Evolutionary conservation across 2,113 vertebrate genomes (phyloP).

Genomic region (Tetraodon nigroviridis): DNA sequence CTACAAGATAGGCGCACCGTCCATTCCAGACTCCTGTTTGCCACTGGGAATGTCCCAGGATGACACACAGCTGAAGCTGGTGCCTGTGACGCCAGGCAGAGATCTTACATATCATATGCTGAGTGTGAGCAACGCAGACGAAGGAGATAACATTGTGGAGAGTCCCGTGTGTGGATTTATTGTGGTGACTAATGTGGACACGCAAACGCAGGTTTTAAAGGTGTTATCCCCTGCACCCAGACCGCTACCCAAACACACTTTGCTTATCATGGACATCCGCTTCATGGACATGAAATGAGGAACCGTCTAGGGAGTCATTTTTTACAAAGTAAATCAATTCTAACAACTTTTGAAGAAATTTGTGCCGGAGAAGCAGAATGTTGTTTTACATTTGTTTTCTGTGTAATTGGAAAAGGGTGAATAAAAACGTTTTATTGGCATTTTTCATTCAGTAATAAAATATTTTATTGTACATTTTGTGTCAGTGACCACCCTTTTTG

Average conservation of each 20-base stretch:
- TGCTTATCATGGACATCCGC: conserved; percentile 98
- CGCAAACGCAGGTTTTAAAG: conserved; percentile 89
- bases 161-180: conserved; percentile 94
- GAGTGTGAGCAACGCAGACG: conserved; percentile 88
- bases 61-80: conserved; percentile 95
- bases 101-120: conserved; percentile 96
- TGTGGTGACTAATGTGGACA: conserved; percentile 91
- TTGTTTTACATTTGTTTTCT: background rate
- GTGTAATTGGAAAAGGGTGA: too few relatives aligned
- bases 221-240: conserved; percentile 90
- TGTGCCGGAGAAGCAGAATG: background rate
- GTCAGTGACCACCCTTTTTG: too few relatives aligned
- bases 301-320: background rate
- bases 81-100: conserved; percentile 90
- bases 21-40: conserved; percentile 95
- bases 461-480: conserved; percentile 16
- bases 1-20: conserved; percentile 95
- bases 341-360: background rate
- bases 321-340: background rate
- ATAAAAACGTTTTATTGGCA: too few relatives aligned
- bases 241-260: conserved; percentile 88
- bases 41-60: conserved; percentile 98
- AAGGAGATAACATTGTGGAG: conserved; percentile 80
- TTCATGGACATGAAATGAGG: conserved; percentile 89
- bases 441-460: conserved; percentile 32